Conservation (phyloP, 2,797 vertebrate species). For the Danio jaintianensis region DNA sequence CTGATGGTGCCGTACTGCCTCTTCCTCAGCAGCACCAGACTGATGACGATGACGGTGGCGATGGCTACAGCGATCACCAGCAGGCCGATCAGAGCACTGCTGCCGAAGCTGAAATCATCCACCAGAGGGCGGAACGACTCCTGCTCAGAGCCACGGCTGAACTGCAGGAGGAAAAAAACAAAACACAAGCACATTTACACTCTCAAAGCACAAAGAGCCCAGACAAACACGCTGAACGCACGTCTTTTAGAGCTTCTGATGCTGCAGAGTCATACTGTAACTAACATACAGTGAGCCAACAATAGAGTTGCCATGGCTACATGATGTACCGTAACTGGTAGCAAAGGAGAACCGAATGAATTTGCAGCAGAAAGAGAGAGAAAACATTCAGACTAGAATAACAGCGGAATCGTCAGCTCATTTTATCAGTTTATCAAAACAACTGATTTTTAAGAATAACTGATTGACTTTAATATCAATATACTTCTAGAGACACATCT, state of each 20-base stretch:
- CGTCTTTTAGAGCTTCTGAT: slow-evolving; percentile 3
- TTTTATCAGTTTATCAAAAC: too few species aligned
- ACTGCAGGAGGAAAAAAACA: slow-evolving; percentile 33
- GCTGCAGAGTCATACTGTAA: background rate
- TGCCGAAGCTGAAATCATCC: slow-evolving; percentile 93
- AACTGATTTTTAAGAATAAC: too few species aligned
- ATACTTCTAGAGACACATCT: too few species aligned
- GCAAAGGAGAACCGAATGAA: background rate
- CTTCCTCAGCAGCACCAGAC: slow-evolving; percentile 96
- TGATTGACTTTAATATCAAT: too few species aligned
- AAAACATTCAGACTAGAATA: background rate
- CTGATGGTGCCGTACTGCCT: slow-evolving; percentile 97
- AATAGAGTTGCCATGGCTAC: slow-evolving; percentile 16
- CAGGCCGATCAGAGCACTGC: slow-evolving; percentile 93
- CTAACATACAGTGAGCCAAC: background rate
- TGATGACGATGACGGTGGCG: slow-evolving; percentile 95
- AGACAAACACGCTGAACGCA: slow-evolving; percentile 7
- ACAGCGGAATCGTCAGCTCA: too few species aligned
- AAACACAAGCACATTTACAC: slow-evolving; percentile 11
- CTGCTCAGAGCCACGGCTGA: slow-evolving; percentile 70
- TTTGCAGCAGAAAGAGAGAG: background rate
- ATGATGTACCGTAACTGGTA: slow-evolving; percentile 9
- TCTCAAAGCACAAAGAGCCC: background rate
- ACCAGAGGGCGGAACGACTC: slow-evolving; percentile 85
- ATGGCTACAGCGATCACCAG: slow-evolving; percentile 95